Conservation (phyloP, 2,797 vertebrate species). For the Carduelis carduelis region DNA sequence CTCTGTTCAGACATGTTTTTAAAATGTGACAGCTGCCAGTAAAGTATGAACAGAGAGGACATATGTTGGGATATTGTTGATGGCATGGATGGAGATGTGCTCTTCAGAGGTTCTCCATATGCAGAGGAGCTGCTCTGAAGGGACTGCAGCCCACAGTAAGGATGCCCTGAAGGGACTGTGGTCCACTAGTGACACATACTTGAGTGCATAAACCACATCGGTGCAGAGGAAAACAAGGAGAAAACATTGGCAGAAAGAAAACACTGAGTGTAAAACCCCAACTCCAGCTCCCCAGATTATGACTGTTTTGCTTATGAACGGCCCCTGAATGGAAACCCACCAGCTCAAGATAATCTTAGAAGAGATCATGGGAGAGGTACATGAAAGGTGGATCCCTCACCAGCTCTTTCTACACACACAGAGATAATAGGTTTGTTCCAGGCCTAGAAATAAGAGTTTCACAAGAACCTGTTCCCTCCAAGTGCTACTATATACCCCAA, state of each 20-base stretch:
- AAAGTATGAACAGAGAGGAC: not conserved
- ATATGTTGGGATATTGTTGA: rapidly evolving
- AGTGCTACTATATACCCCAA: not conserved
- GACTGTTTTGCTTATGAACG: not conserved
- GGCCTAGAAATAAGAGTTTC: not conserved
- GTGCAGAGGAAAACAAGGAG: not conserved
- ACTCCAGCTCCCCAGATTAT: not conserved
- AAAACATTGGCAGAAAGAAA: not conserved
- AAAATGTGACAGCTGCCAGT: not conserved
- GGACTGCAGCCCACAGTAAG: not conserved
- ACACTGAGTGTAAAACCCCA: not conserved
- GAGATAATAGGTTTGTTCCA: not conserved
- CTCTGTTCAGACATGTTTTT: not conserved
- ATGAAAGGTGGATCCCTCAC: not conserved
- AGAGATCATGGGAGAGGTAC: not conserved
- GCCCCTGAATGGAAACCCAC: not conserved
- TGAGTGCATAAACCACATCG: not conserved
- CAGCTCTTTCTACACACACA: rapidly evolving
- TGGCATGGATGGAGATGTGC: not conserved
- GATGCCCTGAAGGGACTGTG: not conserved
- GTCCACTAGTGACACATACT: rapidly evolving
- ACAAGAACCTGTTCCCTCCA: not conserved
- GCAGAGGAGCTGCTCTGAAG: not conserved
- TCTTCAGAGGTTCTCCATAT: not conserved
- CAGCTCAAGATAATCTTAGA: not conserved